Percentiles rank a stretch among this genome's conserved stretches.
Conservation (phyloP, 2,888 invertebrate species). For the Scaptomyza parva region DNA sequence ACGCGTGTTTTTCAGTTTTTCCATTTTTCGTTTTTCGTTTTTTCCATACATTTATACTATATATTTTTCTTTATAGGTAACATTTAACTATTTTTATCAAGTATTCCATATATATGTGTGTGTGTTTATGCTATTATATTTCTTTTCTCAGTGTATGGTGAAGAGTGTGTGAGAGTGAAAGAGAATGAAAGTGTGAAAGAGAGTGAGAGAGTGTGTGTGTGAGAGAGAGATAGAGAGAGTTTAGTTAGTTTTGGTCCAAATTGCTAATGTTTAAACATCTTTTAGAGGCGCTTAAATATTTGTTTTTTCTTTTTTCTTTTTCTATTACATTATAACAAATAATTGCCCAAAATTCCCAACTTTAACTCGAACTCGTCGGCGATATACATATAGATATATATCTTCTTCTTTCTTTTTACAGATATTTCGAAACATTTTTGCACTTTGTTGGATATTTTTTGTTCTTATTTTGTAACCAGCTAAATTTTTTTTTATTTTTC, state of each 20-base stretch:
- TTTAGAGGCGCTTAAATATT: slow-evolving; percentile 18
- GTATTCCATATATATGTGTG: too few relatives aligned
- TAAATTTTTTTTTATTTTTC: neutral
- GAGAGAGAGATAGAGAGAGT: slow-evolving; percentile 9
- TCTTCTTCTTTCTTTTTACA: neutral
- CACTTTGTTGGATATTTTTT: slow-evolving; percentile 17
- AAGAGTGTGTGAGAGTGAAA: neutral
- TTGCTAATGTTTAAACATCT: slow-evolving; percentile 51
- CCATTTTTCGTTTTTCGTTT: slow-evolving; percentile 5
- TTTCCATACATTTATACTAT: too few relatives aligned
- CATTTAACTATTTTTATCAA: slow-evolving; percentile 30
- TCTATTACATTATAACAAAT: slow-evolving; percentile 13
- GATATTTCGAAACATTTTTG: slow-evolving; percentile 29
- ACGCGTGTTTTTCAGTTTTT: slow-evolving; percentile 10
- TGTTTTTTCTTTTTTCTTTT: too few relatives aligned
- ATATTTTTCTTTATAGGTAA: slow-evolving; percentile 12
- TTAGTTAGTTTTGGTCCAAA: slow-evolving; percentile 70
- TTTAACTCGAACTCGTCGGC: slow-evolving; percentile 7
- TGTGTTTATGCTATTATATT: slow-evolving; percentile 6
- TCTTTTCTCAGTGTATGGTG: slow-evolving; percentile 15
- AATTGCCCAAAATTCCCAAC: slow-evolving; percentile 16
- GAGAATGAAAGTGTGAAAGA: neutral
- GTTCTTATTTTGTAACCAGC: neutral
- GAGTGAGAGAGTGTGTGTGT: neutral
- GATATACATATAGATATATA: neutral